Percentiles rank a stretch among this genome's conserved stretches.
Conservation (phyloP, 2,797 vertebrate species). For the Crocodylus rhombifer region DNA sequence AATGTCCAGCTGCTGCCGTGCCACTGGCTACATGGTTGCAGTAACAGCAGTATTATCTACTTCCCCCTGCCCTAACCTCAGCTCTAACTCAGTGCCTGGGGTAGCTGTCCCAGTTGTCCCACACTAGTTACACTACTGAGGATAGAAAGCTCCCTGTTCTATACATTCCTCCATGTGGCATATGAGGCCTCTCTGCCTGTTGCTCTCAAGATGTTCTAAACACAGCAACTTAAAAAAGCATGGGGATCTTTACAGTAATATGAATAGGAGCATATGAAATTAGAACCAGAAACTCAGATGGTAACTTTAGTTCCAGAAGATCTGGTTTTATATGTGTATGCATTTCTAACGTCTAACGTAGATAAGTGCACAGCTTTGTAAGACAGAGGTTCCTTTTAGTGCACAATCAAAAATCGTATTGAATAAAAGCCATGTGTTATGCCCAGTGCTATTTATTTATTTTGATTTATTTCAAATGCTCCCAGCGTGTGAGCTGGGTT, state of each 20-base stretch:
- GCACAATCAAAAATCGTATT: neutral
- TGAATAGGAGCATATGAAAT: neutral
- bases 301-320: neutral
- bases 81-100: too few species aligned
- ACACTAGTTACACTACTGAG: neutral
- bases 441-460: neutral
- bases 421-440: neutral
- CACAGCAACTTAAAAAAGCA: fast-evolving
- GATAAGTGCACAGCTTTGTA: neutral
- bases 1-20: too few species aligned
- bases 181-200: neutral
- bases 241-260: neutral
- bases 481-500: neutral
- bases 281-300: fast-evolving
- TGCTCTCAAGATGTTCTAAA: neutral
- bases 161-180: neutral
- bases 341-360: neutral
- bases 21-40: too few species aligned
- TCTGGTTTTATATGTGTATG: neutral
- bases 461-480: neutral
- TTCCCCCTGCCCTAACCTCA: too few species aligned
- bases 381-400: neutral
- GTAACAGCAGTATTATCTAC: too few species aligned
- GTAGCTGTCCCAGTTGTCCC: too few species aligned
- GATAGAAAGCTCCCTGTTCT: fast-evolving